phyloP scores from a whole-genome alignment of 2,888 invertebrate genomes.

The Antitype chi region DNA sequence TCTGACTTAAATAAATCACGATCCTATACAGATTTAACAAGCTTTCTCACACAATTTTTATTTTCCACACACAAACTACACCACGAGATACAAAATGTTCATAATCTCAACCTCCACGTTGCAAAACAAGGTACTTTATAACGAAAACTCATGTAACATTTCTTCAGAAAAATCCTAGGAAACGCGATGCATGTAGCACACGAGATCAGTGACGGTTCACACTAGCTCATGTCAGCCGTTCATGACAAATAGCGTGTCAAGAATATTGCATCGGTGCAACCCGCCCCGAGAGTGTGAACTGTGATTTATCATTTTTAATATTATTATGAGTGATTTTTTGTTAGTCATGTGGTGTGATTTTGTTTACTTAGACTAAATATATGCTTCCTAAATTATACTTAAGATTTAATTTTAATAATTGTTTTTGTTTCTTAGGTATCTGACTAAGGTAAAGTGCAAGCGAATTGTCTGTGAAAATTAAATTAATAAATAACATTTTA shows the following conservation, averaged over 20 bases:
- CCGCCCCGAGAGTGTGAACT: constrained; percentile 42
- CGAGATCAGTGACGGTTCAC: constrained; percentile 54
- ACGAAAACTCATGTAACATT: constrained; percentile 44
- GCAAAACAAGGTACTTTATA: constrained; percentile 36
- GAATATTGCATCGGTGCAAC: constrained; percentile 67
- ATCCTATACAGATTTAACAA: neutral
- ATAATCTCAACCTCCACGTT: constrained; percentile 13
- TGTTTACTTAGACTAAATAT: neutral
- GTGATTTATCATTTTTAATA: constrained; percentile 69
- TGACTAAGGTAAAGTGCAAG: too few relatives aligned
- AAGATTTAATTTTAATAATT: too few relatives aligned
- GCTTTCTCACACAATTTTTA: neutral
- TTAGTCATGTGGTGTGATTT: constrained; percentile 3
- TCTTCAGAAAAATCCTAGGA: constrained; percentile 48
- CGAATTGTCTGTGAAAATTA: too few relatives aligned
- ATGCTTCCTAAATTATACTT: neutral
- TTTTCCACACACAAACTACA: neutral
- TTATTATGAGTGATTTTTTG: constrained; percentile 49
- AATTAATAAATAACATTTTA: too few relatives aligned
- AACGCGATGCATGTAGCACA: constrained; percentile 56
- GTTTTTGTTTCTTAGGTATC: too few relatives aligned
- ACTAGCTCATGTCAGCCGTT: constrained; percentile 55
- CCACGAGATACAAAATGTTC: constrained; percentile 10
- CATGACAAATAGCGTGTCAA: constrained; percentile 65
- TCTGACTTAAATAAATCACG: neutral